Evolutionary conservation across 2,797 vertebrate genomes (phyloP), one percentile per base, ranked within the genome.

Genomic region (Acrossocheilus fasciatus): DNA sequence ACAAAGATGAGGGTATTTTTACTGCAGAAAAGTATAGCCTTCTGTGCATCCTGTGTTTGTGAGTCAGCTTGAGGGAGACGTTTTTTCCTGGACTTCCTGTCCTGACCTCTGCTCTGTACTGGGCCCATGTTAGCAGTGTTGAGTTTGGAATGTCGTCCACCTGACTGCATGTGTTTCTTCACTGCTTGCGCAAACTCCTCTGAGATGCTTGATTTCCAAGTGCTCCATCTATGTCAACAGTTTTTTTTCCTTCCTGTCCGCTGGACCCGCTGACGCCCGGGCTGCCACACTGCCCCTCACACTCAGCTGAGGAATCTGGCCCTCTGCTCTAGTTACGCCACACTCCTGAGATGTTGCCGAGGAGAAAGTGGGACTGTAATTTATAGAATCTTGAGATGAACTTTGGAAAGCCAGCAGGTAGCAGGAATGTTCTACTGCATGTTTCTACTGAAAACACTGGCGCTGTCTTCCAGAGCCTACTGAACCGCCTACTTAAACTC

Each of bases 131-230:
- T 81, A 87, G 64, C 89, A 84, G 9, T 52, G 81, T 86, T 87
- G 85, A 84, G n/a, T 43, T 87, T 88, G 92, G 91, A 93, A 93
- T 91, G 86, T 87, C 41, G 86, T 76, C 93, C 92, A 91, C 92
- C 93, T 93, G 94, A 93, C 91, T 87, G 82, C 86, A 86, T 86
- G 85, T 36, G n/a, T 85, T 91, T 89, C 89, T 90, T 91, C 88
- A 87, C 90, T 89, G 73, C 85, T 91, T 88, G 15, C 89, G 66
- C 83, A 90, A 90, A 83, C 80, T 59, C 85, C 70, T 68, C 39
- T 6, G 73, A 79, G 79, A 83, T 81, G 66, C 80, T 85, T 68
- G 64, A 36, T 68, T 89, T 85, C 88, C 83, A 87, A 74, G 76
- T 77, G 52, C 82, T 88, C 86, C 76, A 82, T 92, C 89, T 86